Conservation (phyloP, 2,888 invertebrate genomes). For the Scaptomyza parva region DNA sequence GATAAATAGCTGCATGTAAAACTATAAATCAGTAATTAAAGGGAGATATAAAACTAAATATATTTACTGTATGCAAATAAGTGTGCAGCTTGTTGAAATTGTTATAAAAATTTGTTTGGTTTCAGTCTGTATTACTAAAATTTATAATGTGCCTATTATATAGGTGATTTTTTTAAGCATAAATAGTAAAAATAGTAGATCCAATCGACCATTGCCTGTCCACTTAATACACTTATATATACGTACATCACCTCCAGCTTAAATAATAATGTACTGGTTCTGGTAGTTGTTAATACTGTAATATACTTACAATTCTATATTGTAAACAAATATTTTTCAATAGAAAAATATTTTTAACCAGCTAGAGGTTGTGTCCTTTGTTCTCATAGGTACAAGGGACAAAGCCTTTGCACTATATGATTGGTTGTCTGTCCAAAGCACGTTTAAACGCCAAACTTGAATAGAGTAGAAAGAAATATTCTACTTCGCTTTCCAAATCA, state of each 20-base stretch:
- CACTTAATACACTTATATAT: not conserved
- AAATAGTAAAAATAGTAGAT: not conserved
- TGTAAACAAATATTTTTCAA: not conserved
- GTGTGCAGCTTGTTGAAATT: slow-evolving; percentile 21
- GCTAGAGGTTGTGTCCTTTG: not conserved
- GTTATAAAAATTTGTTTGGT: slow-evolving; percentile 11
- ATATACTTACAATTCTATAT: no score
- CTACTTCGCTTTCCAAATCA: not conserved
- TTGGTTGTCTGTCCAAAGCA: not conserved
- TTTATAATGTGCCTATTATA: slow-evolving; percentile 39
- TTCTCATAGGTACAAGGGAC: not conserved
- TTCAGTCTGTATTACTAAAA: slow-evolving; percentile 21
- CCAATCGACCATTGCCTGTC: not conserved
- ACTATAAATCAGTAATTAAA: slow-evolving; percentile 9
- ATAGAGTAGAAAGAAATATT: not conserved
- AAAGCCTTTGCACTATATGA: not conserved
- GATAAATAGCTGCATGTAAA: slow-evolving; percentile 14
- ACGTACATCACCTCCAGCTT: not conserved
- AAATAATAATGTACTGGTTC: not conserved
- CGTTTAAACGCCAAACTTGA: not conserved
- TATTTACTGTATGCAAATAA: slow-evolving; percentile 9
- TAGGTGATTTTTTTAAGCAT: slow-evolving; percentile 31
- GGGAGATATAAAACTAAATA: not conserved
- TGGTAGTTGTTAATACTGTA: not conserved
- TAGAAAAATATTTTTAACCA: not conserved